These are phyloP conservation scores for Hemichromis elongatus DNA, from an alignment of 2,113 vertebrate species.

Conservation along the genomic window DNA sequence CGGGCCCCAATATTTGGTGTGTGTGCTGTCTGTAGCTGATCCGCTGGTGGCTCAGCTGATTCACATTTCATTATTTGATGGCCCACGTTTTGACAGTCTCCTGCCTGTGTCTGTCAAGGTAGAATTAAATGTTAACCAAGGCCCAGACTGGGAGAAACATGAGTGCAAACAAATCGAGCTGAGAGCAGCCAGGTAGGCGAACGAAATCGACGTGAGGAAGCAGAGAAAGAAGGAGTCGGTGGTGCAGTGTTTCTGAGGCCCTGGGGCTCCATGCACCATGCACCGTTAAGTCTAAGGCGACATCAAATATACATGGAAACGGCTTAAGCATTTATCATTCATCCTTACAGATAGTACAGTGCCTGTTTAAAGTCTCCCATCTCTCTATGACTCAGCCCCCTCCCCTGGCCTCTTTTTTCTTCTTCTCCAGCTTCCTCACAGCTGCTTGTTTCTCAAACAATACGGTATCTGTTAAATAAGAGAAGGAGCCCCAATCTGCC, in stretches of 20 bases:
- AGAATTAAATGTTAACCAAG: constrained; percentile 66
- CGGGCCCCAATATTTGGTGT: constrained; percentile 1
- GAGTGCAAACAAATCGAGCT: constrained; percentile 58
- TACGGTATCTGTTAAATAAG: constrained; percentile 40
- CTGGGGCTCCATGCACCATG: background rate
- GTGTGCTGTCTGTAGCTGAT: constrained; percentile 19
- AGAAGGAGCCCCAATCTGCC: constrained; percentile 11
- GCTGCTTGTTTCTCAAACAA: constrained; percentile 60
- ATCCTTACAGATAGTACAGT: constrained; percentile 12
- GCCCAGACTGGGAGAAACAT: constrained; percentile 30
- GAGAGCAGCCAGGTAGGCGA: constrained; percentile 15
- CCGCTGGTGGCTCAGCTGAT: constrained; percentile 36
- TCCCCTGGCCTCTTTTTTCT: background rate
- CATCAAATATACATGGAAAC: constrained; percentile 52
- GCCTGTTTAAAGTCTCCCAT: constrained; percentile 5
- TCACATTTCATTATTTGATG: constrained; percentile 47
- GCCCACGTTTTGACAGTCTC: constrained; percentile 52
- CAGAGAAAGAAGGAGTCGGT: background rate
- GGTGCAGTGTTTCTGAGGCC: background rate
- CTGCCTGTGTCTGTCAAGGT: constrained; percentile 57
- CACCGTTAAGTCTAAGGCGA: constrained; percentile 10
- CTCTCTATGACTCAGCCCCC: background rate
- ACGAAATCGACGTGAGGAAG: background rate
- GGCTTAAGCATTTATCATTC: constrained; percentile 46
- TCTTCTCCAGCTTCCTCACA: background rate